phyloP scores from a whole-genome alignment of 1,140 invertebrate species.

The Grapholita molesta region DNA sequence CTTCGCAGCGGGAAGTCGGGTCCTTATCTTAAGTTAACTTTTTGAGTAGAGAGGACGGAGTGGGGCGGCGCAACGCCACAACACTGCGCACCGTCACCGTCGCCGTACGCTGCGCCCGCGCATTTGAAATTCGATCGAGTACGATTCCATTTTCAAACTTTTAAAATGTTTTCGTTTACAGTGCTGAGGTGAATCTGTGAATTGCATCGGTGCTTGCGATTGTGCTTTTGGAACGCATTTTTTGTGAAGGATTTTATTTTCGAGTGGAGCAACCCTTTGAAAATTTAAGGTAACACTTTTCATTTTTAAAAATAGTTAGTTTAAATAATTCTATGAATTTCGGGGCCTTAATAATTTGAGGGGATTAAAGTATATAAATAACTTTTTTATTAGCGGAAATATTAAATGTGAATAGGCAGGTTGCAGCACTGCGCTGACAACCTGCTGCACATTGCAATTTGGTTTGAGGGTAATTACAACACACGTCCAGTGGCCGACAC shows the following conservation, averaged over 20 bases:
- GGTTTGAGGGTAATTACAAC: conserved; percentile 14
- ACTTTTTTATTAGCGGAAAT: not conserved
- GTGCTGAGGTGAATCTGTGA: conserved; percentile 57
- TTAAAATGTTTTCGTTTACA: conserved; percentile 57
- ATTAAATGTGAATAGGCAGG: not conserved
- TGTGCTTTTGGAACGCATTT: conserved; percentile 37
- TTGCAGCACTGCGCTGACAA: not conserved
- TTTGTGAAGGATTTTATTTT: conserved; percentile 50
- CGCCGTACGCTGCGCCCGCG: conserved; percentile 54
- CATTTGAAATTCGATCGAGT: conserved; percentile 37
- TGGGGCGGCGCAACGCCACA: conserved; percentile 40
- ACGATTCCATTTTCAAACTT: conserved; percentile 45
- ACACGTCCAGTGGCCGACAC: conserved; percentile 3
- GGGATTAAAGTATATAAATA: not conserved
- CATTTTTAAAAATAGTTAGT: not conserved
- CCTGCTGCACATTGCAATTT: conserved; percentile 11
- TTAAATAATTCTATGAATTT: too few relatives aligned
- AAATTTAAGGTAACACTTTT: conserved; percentile 54
- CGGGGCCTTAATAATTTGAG: too few relatives aligned
- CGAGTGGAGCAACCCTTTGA: conserved; percentile 34
- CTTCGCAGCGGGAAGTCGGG: conserved; percentile 45
- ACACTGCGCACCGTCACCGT: conserved; percentile 47
- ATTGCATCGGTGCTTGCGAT: conserved; percentile 29
- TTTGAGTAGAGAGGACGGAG: conserved; percentile 29
- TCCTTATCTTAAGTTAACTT: conserved; percentile 53